Conservation (phyloP, 2,888 invertebrate species). For the Elysia crispata region DNA sequence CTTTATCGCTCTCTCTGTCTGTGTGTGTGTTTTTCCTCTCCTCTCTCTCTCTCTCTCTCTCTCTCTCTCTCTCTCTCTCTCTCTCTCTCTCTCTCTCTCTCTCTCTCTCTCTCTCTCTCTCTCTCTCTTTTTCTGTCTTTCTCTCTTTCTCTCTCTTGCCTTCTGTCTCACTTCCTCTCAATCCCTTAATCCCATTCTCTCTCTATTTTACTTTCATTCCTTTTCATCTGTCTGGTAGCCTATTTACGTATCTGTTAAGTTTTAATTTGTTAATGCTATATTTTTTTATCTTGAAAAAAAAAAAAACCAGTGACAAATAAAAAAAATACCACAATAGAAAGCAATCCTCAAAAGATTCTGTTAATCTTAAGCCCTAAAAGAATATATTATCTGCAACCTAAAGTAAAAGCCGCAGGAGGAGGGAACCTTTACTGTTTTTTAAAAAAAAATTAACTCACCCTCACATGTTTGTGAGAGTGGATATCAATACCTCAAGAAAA, state of each 20-base stretch:
- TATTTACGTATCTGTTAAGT: no score
- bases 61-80: not conserved
- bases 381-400: no score
- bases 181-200: not conserved
- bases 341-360: not conserved
- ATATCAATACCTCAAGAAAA: no score
- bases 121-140: conserved; percentile 6
- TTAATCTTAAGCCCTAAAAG: not conserved
- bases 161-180: not conserved
- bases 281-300: not conserved
- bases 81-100: not conserved
- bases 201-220: conserved; percentile 2
- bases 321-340: not conserved
- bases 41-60: not conserved
- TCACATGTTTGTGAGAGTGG: no score
- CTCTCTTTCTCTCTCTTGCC: not conserved
- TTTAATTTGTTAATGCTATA: no score
- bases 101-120: conserved; percentile 21
- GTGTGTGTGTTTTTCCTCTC: no score
- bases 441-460: no score
- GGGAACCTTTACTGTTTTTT: no score
- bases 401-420: no score
- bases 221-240: no score
- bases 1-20: not conserved
- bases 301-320: not conserved